Percentiles rank a stretch among this genome's conserved stretches.
These are phyloP conservation scores for Drosophila mulleri DNA, from an alignment of 2,888 invertebrate species.

Conservation along the genomic window DNA sequence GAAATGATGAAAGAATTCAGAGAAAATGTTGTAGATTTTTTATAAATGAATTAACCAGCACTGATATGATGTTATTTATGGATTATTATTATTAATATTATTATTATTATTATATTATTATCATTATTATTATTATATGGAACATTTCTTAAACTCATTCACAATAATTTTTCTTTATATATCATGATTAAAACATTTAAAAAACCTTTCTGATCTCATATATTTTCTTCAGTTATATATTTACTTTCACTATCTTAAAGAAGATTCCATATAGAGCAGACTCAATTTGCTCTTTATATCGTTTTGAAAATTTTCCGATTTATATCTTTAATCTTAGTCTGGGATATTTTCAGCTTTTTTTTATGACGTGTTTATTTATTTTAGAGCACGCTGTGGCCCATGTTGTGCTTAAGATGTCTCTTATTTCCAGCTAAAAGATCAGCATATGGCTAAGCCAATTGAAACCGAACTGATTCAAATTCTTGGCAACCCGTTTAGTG, in stretches of 20 bases:
- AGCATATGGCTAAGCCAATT: slow-evolving; percentile 32
- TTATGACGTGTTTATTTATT: background rate
- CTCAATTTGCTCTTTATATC: background rate
- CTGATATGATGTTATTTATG: too few species aligned
- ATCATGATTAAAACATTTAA: too few species aligned
- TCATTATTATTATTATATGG: too few species aligned
- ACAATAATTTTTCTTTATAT: too few species aligned
- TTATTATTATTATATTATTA: too few species aligned
- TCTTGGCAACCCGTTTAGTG: slow-evolving; percentile 48
- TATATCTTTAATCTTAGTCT: background rate
- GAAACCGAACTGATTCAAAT: slow-evolving; percentile 33
- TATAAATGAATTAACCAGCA: too few species aligned
- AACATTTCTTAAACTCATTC: too few species aligned
- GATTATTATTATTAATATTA: too few species aligned
- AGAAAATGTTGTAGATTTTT: background rate
- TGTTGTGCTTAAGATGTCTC: slow-evolving; percentile 3
- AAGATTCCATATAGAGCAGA: background rate
- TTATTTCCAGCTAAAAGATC: slow-evolving; percentile 70
- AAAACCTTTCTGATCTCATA: too few species aligned
- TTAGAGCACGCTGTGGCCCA: background rate
- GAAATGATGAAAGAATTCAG: background rate
- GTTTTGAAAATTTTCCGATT: background rate
- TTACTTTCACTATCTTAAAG: background rate
- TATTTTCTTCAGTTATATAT: too few species aligned
- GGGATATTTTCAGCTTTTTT: background rate